A percentile compares a stretch with the other conserved stretches of the same genome.
Conservation (phyloP, 2,888 invertebrate species). For the Stenodema calcarata region DNA sequence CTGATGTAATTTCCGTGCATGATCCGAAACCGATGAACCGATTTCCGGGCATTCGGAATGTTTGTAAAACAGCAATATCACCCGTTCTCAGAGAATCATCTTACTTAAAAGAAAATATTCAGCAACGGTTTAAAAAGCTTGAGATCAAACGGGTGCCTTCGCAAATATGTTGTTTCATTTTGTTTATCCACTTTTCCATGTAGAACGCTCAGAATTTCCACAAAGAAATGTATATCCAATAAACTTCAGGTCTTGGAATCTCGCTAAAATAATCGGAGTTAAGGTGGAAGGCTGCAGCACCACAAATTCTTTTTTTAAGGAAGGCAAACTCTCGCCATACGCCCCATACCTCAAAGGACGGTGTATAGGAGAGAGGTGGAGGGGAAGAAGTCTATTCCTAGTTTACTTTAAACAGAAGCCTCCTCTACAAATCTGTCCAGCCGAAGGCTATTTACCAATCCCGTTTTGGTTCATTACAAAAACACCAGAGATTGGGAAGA, state of each 20-base stretch:
- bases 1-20: too few relatives aligned
- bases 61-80: too few relatives aligned
- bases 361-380: background rate
- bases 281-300: background rate
- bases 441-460: conserved; percentile 50
- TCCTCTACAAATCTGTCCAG: conserved; percentile 49
- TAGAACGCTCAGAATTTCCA: too few relatives aligned
- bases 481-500: conserved; percentile 19
- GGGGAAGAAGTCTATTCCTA: conserved; percentile 42
- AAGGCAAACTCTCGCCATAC: background rate
- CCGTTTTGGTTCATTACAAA: conserved; percentile 51
- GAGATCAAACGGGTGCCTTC: too few relatives aligned
- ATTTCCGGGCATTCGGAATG: too few relatives aligned
- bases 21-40: too few relatives aligned
- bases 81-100: too few relatives aligned
- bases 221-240: too few relatives aligned
- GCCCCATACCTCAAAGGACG: conserved; percentile 21
- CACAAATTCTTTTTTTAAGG: background rate
- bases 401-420: conserved; percentile 50
- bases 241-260: background rate
- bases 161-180: too few relatives aligned
- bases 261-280: background rate
- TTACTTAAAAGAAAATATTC: too few relatives aligned
- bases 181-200: too few relatives aligned
- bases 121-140: too few relatives aligned